Evolutionary conservation across 92 coral and sea anemone species (phyloP).

Genomic region (Porites rus): DNA sequence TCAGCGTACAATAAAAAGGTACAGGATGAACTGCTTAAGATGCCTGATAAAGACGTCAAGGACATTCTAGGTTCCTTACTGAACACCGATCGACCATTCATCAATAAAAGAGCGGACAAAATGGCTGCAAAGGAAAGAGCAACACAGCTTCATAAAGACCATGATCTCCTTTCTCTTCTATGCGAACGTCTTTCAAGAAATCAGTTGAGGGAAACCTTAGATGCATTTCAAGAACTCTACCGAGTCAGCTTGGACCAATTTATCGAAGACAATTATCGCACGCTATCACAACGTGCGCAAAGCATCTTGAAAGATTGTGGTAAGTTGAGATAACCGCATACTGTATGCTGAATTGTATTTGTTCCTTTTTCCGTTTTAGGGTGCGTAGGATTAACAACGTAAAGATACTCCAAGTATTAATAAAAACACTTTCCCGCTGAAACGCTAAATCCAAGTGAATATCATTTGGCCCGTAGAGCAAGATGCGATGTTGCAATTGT

Average conservation of each 20-base stretch:
- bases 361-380: background rate
- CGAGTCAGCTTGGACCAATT: slow-evolving; percentile 44
- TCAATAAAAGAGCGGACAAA: slow-evolving; percentile 68
- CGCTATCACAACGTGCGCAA: background rate
- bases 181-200: slow-evolving; percentile 79
- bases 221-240: slow-evolving; percentile 45
- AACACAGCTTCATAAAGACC: slow-evolving; percentile 47
- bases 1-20: slow-evolving; percentile 67
- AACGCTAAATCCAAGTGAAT: no score
- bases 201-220: slow-evolving; percentile 75
- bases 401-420: no score
- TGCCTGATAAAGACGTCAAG: slow-evolving; percentile 68
- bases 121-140: slow-evolving; percentile 74
- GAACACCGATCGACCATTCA: slow-evolving; percentile 63
- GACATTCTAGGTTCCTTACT: slow-evolving; percentile 54
- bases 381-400: no score
- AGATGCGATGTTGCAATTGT: no score
- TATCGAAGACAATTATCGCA: slow-evolving; percentile 33
- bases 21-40: slow-evolving; percentile 56
- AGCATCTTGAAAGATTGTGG: slow-evolving; percentile 53
- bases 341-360: background rate
- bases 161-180: slow-evolving; percentile 67
- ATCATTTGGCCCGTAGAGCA: no score
- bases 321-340: slow-evolving; percentile 27
- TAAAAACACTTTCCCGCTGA: no score